phyloP scores from a whole-genome alignment of 2,888 invertebrate species.

The Parnassius orleans region DNA sequence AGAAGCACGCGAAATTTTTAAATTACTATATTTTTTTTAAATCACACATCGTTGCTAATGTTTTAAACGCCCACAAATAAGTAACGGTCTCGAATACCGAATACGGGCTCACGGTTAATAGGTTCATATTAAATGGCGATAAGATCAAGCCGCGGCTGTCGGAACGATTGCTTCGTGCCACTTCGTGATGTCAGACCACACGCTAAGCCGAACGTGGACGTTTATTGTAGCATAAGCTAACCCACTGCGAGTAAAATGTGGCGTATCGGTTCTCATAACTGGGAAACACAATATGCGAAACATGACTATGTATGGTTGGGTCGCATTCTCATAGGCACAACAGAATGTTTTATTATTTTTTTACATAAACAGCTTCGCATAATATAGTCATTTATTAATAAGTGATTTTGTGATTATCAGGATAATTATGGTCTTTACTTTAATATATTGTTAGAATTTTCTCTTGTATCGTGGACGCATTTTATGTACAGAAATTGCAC shows the following conservation, averaged over 20 bases:
- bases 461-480: too few species aligned
- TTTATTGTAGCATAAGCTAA: slow-evolving; percentile 31
- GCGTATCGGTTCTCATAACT: slow-evolving; percentile 28
- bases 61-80: slow-evolving; percentile 27
- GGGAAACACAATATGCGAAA: neutral
- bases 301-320: neutral
- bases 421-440: too few species aligned
- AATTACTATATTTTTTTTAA: neutral
- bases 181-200: slow-evolving; percentile 56
- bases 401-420: too few species aligned
- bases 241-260: slow-evolving; percentile 32
- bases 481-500: too few species aligned
- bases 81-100: slow-evolving; percentile 38
- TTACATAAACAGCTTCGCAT: too few species aligned
- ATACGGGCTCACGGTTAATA: slow-evolving; percentile 48
- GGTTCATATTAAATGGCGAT: slow-evolving; percentile 59
- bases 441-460: too few species aligned
- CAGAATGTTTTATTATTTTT: too few species aligned
- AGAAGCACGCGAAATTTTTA: too few species aligned
- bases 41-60: neutral
- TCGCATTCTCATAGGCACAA: too few species aligned
- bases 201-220: slow-evolving; percentile 44
- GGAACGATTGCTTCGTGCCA: slow-evolving; percentile 54
- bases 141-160: slow-evolving; percentile 58
- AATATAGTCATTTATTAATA: too few species aligned